Conservation (phyloP, 2,113 vertebrate species). For the Podilymbus podiceps region DNA sequence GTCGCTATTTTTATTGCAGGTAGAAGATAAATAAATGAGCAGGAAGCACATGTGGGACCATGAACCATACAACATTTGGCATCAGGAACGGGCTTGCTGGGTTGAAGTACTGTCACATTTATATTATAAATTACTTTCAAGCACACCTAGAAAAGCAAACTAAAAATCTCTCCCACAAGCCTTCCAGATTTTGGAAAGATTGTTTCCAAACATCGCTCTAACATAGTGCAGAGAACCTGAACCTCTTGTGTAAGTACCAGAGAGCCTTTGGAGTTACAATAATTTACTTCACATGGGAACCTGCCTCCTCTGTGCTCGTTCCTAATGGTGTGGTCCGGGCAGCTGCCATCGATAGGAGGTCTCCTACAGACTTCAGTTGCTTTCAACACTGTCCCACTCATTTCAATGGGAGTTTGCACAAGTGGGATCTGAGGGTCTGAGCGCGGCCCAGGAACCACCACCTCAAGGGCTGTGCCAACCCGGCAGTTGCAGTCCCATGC, state of each 20-base stretch:
- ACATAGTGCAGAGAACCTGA: not conserved
- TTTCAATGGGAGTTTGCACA: not conserved
- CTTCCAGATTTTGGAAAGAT: not conserved
- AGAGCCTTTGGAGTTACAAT: not conserved
- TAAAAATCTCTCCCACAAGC: not conserved
- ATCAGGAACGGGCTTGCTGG: not conserved
- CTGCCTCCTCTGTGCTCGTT: not conserved
- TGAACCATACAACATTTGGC: not conserved
- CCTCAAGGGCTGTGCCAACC: not conserved
- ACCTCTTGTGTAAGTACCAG: not conserved
- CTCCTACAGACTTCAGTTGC: not conserved
- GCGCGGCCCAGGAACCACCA: not conserved
- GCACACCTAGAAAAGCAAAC: not conserved
- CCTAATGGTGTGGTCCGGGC: not conserved
- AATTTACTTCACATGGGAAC: not conserved
- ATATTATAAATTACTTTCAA: not conserved
- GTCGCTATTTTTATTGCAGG: not conserved
- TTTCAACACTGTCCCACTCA: accelerated
- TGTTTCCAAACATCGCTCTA: not conserved
- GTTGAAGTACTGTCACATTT: not conserved
- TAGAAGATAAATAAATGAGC: not conserved
- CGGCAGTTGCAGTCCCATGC: not conserved
- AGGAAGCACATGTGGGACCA: not conserved
- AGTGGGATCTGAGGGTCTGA: not conserved
- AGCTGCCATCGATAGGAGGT: accelerated